Evolutionary conservation across 2,797 vertebrate species (phyloP), one percentile per base, ranked within the genome.

Genomic region (Sebastes flavidus): DNA sequence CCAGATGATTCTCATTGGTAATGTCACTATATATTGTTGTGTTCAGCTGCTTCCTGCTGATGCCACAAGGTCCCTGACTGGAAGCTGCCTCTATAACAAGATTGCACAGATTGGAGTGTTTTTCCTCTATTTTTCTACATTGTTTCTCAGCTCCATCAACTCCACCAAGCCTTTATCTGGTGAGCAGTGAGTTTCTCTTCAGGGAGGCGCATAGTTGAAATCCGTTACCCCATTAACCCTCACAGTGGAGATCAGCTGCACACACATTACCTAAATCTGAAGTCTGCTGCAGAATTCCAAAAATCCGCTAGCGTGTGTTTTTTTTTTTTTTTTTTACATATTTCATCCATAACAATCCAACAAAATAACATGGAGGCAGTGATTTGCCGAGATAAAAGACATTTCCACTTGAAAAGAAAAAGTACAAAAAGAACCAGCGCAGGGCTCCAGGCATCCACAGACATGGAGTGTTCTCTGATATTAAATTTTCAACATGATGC

Each of bases 201-300:
- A 85, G 74, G 74, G 70, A 81, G 73, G 11, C 42, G 54, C 32
- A 52, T 62, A 32, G 70, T 38, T 63, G 66, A 91, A 87, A 84
- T 77, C 83, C 27, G 82, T 90, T 72, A 80, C 70, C 70, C 77
- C 72, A 78, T 88, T 88, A 83, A 88, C 84, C 78, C 75, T 77
- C 71, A 70, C 56, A 83, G 77, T 54, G 68, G 79, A 82, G 63
- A 60, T 69, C 46, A 52, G 38, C 49, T 60, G 61, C 36, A 56
- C 61, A 36, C 20, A 66, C 27, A 52, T 54, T 22, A 24, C 59
- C 32, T 12, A n/a, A 29, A 76, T 59, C 70, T 46, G 7, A 65
- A 34, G 27, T 20, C 65, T 59, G n/a, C 29, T 18, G 59, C 29
- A 49, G 65, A 63, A 73, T 65, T 36, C 63, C 20, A 32, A 36